Base-by-base conservation (phyloP, 2,888 invertebrate genomes). In the Tuberolachnus salignus region DNA sequence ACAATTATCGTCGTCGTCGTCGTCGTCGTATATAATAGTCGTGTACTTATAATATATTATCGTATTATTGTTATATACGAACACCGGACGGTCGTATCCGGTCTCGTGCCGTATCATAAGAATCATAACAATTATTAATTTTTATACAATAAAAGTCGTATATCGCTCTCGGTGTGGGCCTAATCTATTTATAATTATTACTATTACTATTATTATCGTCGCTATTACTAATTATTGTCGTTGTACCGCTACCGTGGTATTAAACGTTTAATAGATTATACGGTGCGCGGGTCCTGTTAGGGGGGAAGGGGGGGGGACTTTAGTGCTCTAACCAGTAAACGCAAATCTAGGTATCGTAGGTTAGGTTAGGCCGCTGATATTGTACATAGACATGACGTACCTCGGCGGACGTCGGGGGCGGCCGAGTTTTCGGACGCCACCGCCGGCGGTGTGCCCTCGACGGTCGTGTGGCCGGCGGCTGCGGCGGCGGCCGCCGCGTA, bases 401-500 rank as follows among this genome's bases (percentile, higher is more conserved):
- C 55, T 34, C 57, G 6, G 13, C 14, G 42, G 10, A 19, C 71
- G 44, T 9, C 26, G 6, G 14, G 19, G 34, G 42, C 34, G 70
- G 44, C 44, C 49, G 81, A 81, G 81, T 81, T 81, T 80, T 46
- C 34, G 70, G 63, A 19, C 49, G 81, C 81, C 81, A 81, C 81
- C 80, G 64, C 46, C 34, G 67, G 21, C 57, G 9, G 9, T 19
- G 16, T 13, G 57, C 1, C 2, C 21, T 16, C 59, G 8, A 59
- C 57, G 21, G 66, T 44, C 11, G 82, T 81, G 3, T 34, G 81
- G 81, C 81, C 81, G 81, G 59, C 69, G 55, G 64, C 82, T 83
- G 83, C 83, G 4, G 66, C 42, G 11, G 75, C 71, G 53, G 70
- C 78, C 19, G 67, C 61, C 55, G 81, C 81, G 80, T 81, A 82